phyloP scores from a whole-genome alignment of 2,888 invertebrate species.

The Hyposoter didymator region DNA sequence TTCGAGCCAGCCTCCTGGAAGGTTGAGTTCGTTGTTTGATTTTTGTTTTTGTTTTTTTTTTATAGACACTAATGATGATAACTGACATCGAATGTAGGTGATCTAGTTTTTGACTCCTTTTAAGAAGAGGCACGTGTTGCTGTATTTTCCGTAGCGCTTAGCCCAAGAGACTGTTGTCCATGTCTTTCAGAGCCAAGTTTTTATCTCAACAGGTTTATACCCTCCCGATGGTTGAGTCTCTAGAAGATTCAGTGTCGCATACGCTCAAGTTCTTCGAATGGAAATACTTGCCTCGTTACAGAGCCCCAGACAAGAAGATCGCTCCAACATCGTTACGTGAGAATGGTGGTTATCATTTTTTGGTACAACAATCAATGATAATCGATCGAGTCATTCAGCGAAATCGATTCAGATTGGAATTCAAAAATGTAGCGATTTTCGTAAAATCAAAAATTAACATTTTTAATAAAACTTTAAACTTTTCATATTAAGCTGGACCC shows the following conservation, averaged over 20 bases:
- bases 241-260: slow-evolving; percentile 22
- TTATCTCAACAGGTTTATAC: slow-evolving; percentile 56
- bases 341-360: background rate
- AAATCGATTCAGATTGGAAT: no score
- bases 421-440: no score
- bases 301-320: background rate
- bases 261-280: slow-evolving; percentile 37
- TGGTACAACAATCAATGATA: background rate
- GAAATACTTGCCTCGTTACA: slow-evolving; percentile 35
- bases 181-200: slow-evolving; percentile 53
- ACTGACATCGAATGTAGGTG: slow-evolving; percentile 52
- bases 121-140: slow-evolving; percentile 37
- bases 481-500: no score
- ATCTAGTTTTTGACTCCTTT: slow-evolving; percentile 44
- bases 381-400: no score
- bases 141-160: slow-evolving; percentile 32
- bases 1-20: background rate
- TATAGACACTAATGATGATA: slow-evolving; percentile 13
- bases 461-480: no score
- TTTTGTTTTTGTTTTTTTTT: slow-evolving; percentile 17
- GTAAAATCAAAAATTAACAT: no score
- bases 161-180: slow-evolving; percentile 27
- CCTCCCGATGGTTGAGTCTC: slow-evolving; percentile 25
- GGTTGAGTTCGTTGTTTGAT: background rate
- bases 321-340: slow-evolving; percentile 29